Evolutionary conservation across 1,140 invertebrate species (phyloP), one percentile per base, ranked within the genome.

Genomic region (Akabosia matsudoensis): DNA sequence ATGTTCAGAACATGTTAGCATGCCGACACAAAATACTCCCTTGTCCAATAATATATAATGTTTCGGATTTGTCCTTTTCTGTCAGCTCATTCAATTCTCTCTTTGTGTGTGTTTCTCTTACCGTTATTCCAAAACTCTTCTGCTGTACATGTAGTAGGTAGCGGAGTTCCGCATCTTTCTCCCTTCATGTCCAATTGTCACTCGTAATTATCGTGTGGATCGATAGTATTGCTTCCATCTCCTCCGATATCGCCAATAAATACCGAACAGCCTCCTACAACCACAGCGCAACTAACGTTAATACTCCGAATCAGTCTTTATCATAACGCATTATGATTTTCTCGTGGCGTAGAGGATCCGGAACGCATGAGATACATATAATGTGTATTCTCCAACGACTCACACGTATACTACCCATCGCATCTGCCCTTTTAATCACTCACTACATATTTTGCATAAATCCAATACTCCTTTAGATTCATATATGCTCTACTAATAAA

Each of bases 181-280:
- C 74, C 70, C 34, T 75, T 73, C 33, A 79, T 79, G 76, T 74
- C 76, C 74, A 74, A 80, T 79, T 80, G 79, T 80, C 79, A 77
- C 74, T 79, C 75, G 75, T 80, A 80, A 80, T 80, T 80, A 80
- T 79, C 73, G 70, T 79, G n/a, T 74, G 61, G 76, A 79, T 80
- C 79, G 76, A 79, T 80, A 76, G 18, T 79, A 79, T 79, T 78
- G 37, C 45, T 78, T 73, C 78, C 74, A 79, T 79, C 78, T 79
- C 75, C 78, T 76, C 75, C 78, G 73, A 79, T 79, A 79, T 79
- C 75, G 33, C 78, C 71, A 79, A 76, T 79, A 56, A 45, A 45
- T 45, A 45, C 37, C 37, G 37, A 45, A 45, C 37, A 10, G 37
- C 37, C 37, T 45, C 37, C 37, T 45, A 18, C 37, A 45, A 18